Evolutionary conservation across 1,140 invertebrate species (phyloP).

Genomic region (Scaptomyza graminum): DNA sequence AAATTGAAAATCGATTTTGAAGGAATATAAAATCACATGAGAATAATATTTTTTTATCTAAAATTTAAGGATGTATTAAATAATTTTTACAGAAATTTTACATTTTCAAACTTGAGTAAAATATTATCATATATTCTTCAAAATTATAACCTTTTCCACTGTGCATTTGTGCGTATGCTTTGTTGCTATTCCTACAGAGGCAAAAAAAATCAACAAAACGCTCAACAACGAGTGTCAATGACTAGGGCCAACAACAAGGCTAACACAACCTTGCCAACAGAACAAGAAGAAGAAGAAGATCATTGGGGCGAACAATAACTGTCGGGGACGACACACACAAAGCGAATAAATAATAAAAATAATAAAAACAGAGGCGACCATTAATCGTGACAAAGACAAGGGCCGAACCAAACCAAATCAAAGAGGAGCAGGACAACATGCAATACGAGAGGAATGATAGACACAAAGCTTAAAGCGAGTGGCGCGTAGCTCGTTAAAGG

Average conservation of each 20-base stretch:
- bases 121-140: too few species aligned
- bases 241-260: conserved; percentile 22
- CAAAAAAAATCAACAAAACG: conserved; percentile 41
- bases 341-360: conserved; percentile 49
- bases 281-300: not conserved
- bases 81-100: too few species aligned
- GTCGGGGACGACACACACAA: conserved; percentile 33
- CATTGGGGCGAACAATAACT: conserved; percentile 24
- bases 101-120: too few species aligned
- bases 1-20: not conserved
- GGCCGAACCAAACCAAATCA: conserved; percentile 19
- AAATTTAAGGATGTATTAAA: not conserved
- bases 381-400: conserved; percentile 54
- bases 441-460: conserved; percentile 41
- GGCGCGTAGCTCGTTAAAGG: conserved; percentile 66
- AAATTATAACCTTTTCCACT: conserved; percentile 1
- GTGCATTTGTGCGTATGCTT: conserved; percentile 34
- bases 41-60: not conserved
- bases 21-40: not conserved
- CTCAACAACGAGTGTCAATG: conserved; percentile 38
- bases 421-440: conserved; percentile 18
- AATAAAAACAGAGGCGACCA: conserved; percentile 29
- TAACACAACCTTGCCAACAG: conserved; percentile 15
- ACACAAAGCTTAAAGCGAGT: conserved; percentile 63
- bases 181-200: conserved; percentile 46